Conservation (phyloP, 2,888 invertebrate species). For the Microchrysa polita region DNA sequence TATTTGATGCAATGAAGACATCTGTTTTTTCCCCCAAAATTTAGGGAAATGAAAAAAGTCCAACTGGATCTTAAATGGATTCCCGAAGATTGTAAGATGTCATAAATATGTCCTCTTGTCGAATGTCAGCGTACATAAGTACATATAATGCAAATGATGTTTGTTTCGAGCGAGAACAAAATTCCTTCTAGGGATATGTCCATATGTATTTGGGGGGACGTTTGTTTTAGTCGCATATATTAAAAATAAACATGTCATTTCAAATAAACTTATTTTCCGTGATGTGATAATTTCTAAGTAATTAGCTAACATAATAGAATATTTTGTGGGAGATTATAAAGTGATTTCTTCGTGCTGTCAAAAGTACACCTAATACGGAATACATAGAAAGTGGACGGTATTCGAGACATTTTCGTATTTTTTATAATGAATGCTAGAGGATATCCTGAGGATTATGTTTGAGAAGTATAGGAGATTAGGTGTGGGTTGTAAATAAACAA, state of each 20-base stretch:
- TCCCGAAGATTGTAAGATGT: constrained; percentile 37
- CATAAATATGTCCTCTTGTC: constrained; percentile 32
- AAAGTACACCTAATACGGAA: too few species aligned
- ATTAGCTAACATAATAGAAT: constrained; percentile 47
- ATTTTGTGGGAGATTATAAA: not conserved
- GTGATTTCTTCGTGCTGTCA: not conserved
- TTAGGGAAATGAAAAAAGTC: constrained; percentile 10
- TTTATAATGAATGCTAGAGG: too few species aligned
- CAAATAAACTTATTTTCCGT: constrained; percentile 43
- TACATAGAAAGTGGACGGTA: too few species aligned
- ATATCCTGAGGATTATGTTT: too few species aligned
- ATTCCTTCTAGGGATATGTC: too few species aligned
- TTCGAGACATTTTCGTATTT: too few species aligned
- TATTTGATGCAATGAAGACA: constrained; percentile 6
- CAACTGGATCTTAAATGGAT: constrained; percentile 40
- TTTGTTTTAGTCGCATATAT: constrained; percentile 19
- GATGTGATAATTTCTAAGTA: constrained; percentile 49
- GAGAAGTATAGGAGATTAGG: too few species aligned
- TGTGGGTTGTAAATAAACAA: too few species aligned
- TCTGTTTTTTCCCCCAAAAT: constrained; percentile 40
- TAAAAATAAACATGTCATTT: constrained; percentile 47
- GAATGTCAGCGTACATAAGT: not conserved
- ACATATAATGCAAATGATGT: constrained; percentile 11
- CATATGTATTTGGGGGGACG: constrained; percentile 36
- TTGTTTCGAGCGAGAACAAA: not conserved